Conservation (phyloP, 2,797 vertebrate species). For the Leucoraja ocellata region DNA sequence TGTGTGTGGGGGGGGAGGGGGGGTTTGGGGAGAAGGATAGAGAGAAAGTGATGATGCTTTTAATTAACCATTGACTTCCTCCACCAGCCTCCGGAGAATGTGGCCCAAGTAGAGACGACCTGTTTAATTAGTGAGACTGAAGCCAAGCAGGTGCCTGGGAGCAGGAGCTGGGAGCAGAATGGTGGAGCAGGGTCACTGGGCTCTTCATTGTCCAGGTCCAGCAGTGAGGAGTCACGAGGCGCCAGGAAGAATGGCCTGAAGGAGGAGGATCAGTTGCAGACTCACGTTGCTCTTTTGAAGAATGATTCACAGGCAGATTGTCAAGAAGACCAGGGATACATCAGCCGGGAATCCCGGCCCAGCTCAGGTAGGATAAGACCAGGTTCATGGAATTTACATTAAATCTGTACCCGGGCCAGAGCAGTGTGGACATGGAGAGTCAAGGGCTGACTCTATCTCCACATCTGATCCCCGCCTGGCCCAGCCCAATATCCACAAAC, state of each 20-base stretch:
- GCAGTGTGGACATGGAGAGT: not conserved
- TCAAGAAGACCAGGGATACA: conserved; percentile 26
- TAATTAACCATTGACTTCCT: not conserved
- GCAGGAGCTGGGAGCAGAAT: not conserved
- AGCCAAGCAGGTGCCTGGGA: not conserved
- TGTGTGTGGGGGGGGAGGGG: too few species aligned
- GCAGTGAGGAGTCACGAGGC: not conserved
- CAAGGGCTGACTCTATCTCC: not conserved
- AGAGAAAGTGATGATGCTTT: not conserved
- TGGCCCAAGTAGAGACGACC: not conserved
- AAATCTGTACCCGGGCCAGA: too few species aligned
- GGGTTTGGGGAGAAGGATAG: not conserved
- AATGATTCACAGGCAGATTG: not conserved
- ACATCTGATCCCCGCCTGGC: not conserved
- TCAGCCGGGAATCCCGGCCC: conserved; percentile 25
- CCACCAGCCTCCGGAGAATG: not conserved
- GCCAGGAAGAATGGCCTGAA: not conserved
- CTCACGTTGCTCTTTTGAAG: not conserved
- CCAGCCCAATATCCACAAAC: not conserved
- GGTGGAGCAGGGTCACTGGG: not conserved
- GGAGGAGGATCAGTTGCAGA: not conserved
- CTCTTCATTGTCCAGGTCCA: not conserved
- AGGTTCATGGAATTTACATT: too few species aligned
- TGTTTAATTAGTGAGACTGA: not conserved
- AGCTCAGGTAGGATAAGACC: not conserved